phyloP scores from a whole-genome alignment of 2,888 invertebrate genomes.

The Apamea monoglypha region DNA sequence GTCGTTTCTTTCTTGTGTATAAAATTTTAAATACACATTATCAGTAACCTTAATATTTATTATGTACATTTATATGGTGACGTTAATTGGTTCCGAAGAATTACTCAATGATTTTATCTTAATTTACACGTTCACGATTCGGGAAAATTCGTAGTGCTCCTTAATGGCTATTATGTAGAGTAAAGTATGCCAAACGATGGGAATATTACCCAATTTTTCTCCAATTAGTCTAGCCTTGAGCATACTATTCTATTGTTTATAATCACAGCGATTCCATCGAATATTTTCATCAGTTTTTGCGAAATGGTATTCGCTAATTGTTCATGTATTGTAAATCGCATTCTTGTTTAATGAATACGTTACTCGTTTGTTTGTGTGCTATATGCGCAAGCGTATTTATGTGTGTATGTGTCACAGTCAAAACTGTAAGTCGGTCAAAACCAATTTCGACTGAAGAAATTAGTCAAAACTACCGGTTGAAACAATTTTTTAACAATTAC shows the following conservation, averaged over 20 bases:
- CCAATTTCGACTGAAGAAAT: background rate
- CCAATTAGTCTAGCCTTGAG: conserved; percentile 42
- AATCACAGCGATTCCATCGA: conserved; percentile 55
- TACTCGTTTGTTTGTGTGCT: conserved; percentile 54
- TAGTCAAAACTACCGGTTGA: background rate
- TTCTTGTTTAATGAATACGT: conserved; percentile 77
- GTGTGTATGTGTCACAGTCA: background rate
- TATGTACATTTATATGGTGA: background rate
- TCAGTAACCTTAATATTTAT: too few species aligned
- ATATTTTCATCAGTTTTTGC: conserved; percentile 68
- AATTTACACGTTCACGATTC: background rate
- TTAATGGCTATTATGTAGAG: background rate
- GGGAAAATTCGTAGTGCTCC: background rate
- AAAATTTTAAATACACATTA: too few species aligned
- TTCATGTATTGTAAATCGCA: conserved; percentile 72
- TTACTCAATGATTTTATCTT: background rate
- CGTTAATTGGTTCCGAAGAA: too few species aligned
- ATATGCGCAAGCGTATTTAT: conserved; percentile 48
- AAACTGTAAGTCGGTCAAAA: background rate
- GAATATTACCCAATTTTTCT: conserved; percentile 31
- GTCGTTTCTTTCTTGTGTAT: too few species aligned
- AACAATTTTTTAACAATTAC: background rate
- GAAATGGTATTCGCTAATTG: conserved; percentile 72
- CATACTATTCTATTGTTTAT: conserved; percentile 28
- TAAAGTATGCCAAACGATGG: conserved; percentile 31